phyloP scores from a whole-genome alignment of 2,888 invertebrate genomes.

The Cecidostiba fungosa region DNA sequence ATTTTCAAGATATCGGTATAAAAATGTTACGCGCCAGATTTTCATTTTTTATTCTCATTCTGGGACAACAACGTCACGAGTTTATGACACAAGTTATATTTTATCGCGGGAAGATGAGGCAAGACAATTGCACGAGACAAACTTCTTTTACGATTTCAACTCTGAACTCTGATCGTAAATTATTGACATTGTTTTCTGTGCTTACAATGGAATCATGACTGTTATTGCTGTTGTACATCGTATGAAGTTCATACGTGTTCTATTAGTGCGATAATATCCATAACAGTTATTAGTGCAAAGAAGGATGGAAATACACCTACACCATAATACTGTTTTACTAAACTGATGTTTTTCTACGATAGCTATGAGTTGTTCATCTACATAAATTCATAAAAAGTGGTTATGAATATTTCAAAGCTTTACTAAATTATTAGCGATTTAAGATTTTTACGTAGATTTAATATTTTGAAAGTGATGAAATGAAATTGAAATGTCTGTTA shows the following conservation, averaged over 20 bases:
- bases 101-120: background rate
- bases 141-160: conserved; percentile 42
- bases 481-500: too few species aligned
- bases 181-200: background rate
- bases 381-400: too few species aligned
- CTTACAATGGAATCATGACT: background rate
- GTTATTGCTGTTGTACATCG: background rate
- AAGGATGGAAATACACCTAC: too few species aligned
- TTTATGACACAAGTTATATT: conserved; percentile 1
- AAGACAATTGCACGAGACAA: background rate
- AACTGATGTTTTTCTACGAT: too few species aligned
- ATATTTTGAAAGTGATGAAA: too few species aligned
- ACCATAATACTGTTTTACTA: too few species aligned
- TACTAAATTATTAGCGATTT: too few species aligned
- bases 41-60: background rate
- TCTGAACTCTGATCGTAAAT: conserved; percentile 22
- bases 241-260: too few species aligned
- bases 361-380: too few species aligned
- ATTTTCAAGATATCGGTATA: background rate
- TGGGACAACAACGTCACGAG: background rate
- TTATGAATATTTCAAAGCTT: too few species aligned
- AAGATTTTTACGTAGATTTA: too few species aligned
- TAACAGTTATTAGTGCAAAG: too few species aligned
- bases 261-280: background rate
- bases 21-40: background rate